Base-by-base conservation (phyloP, 37 sponge, comb jelly and placozoan species). In the Ianthella basta region DNA sequence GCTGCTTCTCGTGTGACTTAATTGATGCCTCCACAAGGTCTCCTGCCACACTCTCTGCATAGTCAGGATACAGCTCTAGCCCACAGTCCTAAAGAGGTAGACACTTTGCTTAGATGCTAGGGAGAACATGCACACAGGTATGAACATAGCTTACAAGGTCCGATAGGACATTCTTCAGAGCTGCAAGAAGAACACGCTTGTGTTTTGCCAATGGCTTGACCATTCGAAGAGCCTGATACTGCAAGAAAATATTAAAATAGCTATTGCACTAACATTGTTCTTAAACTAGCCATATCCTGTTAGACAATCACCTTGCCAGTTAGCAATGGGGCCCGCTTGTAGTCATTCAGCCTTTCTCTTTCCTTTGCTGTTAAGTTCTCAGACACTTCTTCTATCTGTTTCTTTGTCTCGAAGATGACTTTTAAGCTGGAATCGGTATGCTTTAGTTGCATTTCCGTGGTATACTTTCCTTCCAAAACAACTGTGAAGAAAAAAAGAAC, bases 1-100 rank as follows among this genome's bases (percentile, higher is more conserved):
- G 21, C 38, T 87, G 87, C 44, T 40, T 81, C 32, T 87, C 82
- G 79, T 87, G 81, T 53, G 82, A 63, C 21, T 60, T 33, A 13
- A 81, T 61, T 3, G 87, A 80, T 37, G 87, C 67, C 40, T 81
- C 68, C 33, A 81, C 82, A 27, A 87, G 44, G 57, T 87, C 87
- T 29, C 53, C 63, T 20, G 82, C 87, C 14, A 63, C 32, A 64
- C 33, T 70, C 39, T 85, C 77, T 27, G 77, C 86, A 74, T 25
- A 55, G 15, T 74, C 77, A 33, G 67, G 35, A 41, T 75, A 75
- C 53, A 39, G 21, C 0, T 75, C 78, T 23, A 75, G 54, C 21
- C 54, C 78, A 41, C 78, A 75, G 53, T 75, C 78, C 78, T 75
- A n/a, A 44, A 44, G 6, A 8, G 50, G 3, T 3, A 44, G 8